phyloP scores from a whole-genome alignment of 2,888 invertebrate genomes.

The Syrista parreyssii region DNA sequence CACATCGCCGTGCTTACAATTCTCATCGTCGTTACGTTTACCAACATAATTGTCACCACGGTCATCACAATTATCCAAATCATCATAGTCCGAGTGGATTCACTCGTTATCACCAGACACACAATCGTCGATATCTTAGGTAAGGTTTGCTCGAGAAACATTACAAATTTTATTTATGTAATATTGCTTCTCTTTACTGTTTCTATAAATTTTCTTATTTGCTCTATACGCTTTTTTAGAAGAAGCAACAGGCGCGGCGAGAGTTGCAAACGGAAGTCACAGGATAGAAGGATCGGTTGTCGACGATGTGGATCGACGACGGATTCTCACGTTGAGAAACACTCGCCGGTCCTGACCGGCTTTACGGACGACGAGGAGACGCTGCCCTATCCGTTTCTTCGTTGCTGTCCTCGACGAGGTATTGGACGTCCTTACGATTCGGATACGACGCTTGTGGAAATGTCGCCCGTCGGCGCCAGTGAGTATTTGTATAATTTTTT shows the following conservation, averaged over 20 bases:
- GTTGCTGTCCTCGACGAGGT: slow-evolving; percentile 3
- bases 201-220: neutral
- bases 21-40: slow-evolving; percentile 6
- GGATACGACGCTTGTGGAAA: slow-evolving; percentile 13
- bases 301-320: slow-evolving; percentile 18
- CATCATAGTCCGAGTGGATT: slow-evolving; percentile 1
- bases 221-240: neutral
- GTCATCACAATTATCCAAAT: neutral
- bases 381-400: neutral
- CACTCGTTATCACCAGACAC: neutral
- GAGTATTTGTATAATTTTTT: neutral
- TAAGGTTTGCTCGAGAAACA: too few relatives aligned
- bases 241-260: slow-evolving; percentile 15
- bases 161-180: neutral
- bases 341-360: too few relatives aligned
- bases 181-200: neutral
- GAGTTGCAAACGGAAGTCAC: neutral
- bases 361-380: too few relatives aligned
- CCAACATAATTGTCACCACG: slow-evolving; percentile 9
- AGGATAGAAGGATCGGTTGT: slow-evolving; percentile 9
- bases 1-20: slow-evolving; percentile 8
- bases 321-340: neutral
- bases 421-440: slow-evolving; percentile 12
- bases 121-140: slow-evolving; percentile 5
- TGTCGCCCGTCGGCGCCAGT: slow-evolving; percentile 21